Percentiles rank a stretch among this genome's conserved stretches.
Evolutionary conservation across 2,888 invertebrate species (phyloP).

Genomic region (Leucophora obtusa): DNA sequence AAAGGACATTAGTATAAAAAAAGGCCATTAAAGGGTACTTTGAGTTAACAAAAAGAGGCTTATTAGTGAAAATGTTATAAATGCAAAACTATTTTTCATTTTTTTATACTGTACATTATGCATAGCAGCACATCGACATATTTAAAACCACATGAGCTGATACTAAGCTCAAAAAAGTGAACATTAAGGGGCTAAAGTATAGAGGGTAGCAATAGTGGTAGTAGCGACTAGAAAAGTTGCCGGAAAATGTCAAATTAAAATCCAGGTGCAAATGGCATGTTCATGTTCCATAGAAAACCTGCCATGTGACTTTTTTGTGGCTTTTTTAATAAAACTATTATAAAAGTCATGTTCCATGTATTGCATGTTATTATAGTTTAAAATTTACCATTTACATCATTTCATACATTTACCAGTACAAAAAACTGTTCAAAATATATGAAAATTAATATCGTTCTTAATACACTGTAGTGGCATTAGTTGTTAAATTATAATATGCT

Average conservation of each 20-base stretch:
- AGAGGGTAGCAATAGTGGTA: not conserved
- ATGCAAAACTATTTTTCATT: conserved; percentile 3
- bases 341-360: not conserved
- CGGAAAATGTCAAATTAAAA: not conserved
- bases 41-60: conserved; percentile 36
- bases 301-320: not conserved
- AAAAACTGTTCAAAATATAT: too few species aligned
- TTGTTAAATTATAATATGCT: conserved; percentile 20
- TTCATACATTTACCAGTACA: too few species aligned
- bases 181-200: not conserved
- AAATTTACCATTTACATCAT: too few species aligned
- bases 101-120: not conserved
- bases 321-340: not conserved
- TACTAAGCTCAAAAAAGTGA: not conserved
- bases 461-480: not conserved
- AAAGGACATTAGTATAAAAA: conserved; percentile 16
- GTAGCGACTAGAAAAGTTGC: not conserved
- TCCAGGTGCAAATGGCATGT: conserved; percentile 57
- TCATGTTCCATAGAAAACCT: conserved; percentile 16
- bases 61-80: conserved; percentile 41
- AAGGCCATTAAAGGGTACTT: conserved; percentile 13
- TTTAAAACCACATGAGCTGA: not conserved
- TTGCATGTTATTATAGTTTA: not conserved
- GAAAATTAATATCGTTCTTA: not conserved
- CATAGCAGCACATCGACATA: not conserved